A percentile compares a stretch with the other conserved stretches of the same genome.
These are phyloP conservation scores for Pelochelys cantorii DNA, from an alignment of 2,797 vertebrate genomes.

Conservation along the genomic window DNA sequence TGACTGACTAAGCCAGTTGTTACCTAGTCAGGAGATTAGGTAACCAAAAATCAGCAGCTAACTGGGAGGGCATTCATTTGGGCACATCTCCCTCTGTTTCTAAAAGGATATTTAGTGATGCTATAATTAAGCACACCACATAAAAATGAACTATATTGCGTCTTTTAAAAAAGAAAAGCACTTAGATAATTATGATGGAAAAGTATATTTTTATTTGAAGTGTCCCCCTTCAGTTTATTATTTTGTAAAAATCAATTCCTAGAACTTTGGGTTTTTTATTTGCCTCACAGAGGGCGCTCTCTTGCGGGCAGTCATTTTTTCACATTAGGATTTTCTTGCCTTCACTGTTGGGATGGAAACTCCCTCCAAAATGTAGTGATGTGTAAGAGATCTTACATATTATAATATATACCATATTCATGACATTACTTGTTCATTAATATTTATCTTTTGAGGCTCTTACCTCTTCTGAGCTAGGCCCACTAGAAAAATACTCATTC, in stretches of 20 bases:
- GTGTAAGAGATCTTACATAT: background rate
- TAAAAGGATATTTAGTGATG: background rate
- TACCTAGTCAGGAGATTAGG: background rate
- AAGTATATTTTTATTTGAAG: background rate
- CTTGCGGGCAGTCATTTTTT: background rate
- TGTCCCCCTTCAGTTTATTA: background rate
- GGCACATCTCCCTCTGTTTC: background rate
- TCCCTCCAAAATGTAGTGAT: background rate
- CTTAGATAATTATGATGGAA: background rate
- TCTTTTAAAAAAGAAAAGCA: background rate
- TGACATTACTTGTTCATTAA: slow-evolving; percentile 8
- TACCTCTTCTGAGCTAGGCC: background rate
- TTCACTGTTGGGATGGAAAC: background rate
- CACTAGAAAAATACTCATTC: background rate
- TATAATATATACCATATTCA: background rate
- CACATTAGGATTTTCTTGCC: background rate
- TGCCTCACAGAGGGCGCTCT: background rate
- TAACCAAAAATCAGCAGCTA: background rate
- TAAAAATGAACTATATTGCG: background rate
- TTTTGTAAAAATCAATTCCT: background rate
- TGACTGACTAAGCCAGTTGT: background rate
- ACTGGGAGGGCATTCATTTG: background rate
- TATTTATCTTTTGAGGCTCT: background rate
- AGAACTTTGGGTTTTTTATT: background rate
- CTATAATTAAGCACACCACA: background rate